Evolutionary conservation across 2,888 invertebrate species (phyloP).

Genomic region (Luperina nickerlii): DNA sequence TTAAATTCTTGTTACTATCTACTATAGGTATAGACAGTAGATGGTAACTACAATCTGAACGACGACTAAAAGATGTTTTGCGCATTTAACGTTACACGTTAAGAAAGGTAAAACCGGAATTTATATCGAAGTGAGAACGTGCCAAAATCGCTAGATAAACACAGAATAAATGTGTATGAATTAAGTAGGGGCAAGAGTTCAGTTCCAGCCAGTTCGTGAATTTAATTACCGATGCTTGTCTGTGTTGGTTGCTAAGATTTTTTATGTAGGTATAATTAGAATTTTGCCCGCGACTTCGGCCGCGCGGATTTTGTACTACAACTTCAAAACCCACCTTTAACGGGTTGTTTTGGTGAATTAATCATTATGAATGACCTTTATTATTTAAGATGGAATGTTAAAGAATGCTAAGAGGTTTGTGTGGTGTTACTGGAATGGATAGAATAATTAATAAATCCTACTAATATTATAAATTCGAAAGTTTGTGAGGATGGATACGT

Average conservation of each 20-base stretch:
- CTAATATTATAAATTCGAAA: no score
- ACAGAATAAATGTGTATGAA: neutral
- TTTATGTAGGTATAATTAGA: neutral
- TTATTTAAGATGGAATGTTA: neutral
- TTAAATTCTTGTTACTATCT: neutral
- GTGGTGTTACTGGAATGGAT: neutral
- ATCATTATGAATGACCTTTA: neutral
- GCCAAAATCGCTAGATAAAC: neutral
- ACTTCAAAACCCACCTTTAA: neutral
- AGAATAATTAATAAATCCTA: neutral
- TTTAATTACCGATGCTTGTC: slow-evolving; percentile 12
- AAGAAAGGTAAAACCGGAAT: neutral
- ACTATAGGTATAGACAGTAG: neutral
- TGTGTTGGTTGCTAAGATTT: neutral
- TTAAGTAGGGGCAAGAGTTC: slow-evolving; percentile 7
- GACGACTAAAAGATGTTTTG: no score
- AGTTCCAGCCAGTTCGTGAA: slow-evolving; percentile 16
- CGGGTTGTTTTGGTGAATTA: neutral
- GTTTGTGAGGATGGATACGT: no score
- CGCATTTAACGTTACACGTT: no score
- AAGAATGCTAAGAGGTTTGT: neutral
- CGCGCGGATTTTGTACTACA: neutral
- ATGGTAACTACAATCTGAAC: neutral
- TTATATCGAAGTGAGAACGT: neutral
- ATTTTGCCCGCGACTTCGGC: neutral